Conservation (phyloP, 2,113 vertebrate species). For the Excalfactoria chinensis region DNA sequence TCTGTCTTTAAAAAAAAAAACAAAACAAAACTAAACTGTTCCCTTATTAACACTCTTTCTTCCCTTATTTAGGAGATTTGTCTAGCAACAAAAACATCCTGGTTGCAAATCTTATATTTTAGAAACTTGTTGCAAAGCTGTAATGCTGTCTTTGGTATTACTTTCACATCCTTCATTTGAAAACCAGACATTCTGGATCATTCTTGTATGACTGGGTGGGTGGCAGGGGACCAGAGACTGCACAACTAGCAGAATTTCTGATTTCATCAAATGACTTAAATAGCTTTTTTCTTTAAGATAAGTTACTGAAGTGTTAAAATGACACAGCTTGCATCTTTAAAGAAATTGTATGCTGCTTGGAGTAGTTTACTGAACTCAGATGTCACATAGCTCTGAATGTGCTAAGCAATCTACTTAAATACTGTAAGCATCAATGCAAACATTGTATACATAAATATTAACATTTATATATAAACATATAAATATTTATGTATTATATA, state of each 20-base stretch:
- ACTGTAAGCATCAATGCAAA: neutral
- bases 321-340: slow-evolving; percentile 2
- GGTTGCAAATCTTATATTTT: neutral
- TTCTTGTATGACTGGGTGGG: neutral
- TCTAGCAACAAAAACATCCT: neutral
- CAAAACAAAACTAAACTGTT: neutral
- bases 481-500: no score
- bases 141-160: neutral
- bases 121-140: neutral
- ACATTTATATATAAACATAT: no score
- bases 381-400: neutral
- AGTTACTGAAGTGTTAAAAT: slow-evolving; percentile 23
- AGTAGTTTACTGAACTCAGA: slow-evolving; percentile 4
- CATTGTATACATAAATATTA: neutral
- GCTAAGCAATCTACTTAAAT: neutral
- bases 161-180: slow-evolving; percentile 35
- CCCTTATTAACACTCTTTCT: neutral
- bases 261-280: slow-evolving; percentile 23
- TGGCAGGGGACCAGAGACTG: neutral
- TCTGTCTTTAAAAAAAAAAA: neutral
- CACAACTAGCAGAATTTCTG: slow-evolving; percentile 1
- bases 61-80: neutral
- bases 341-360: neutral
- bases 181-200: slow-evolving; percentile 9
- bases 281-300: neutral